Conservation (phyloP, 1,140 invertebrate species). For the Dermatophagoides farinae region DNA sequence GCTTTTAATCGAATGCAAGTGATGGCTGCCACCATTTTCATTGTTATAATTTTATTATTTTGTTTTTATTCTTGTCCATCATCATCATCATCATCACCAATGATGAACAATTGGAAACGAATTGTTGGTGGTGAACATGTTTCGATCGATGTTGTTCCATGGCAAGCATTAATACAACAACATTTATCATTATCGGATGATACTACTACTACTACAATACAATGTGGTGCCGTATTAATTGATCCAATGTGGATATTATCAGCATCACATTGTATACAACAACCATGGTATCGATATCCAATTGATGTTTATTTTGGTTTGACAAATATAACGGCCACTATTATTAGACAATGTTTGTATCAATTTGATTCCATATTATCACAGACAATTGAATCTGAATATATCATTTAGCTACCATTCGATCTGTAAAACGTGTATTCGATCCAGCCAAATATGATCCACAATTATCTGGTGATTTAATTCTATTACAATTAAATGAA, state of each 20-base stretch:
- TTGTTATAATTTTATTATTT: too few species aligned
- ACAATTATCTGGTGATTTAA: not conserved
- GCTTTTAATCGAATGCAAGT: too few species aligned
- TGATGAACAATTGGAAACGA: not conserved
- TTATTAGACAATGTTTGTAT: too few species aligned
- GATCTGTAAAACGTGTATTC: not conserved
- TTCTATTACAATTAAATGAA: not conserved
- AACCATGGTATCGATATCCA: not conserved
- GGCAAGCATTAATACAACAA: not conserved
- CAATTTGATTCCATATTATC: too few species aligned
- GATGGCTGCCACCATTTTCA: too few species aligned
- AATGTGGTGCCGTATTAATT: conserved; percentile 13
- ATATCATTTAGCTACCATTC: too few species aligned
- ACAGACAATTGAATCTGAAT: too few species aligned
- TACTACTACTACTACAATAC: not conserved
- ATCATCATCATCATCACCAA: too few species aligned
- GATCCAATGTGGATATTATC: conserved; percentile 12
- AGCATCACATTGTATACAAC: conserved; percentile 12
- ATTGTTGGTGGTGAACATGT: not conserved
- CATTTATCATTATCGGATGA: not conserved
- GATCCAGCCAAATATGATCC: not conserved
- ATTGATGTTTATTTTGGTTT: not conserved
- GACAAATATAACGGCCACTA: not conserved
- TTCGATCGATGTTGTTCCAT: not conserved
- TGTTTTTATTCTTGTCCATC: too few species aligned